Evolutionary conservation across 2,113 vertebrate genomes (phyloP), one percentile per base, ranked within the genome.

Genomic region (Eupsittula cactorum): DNA sequence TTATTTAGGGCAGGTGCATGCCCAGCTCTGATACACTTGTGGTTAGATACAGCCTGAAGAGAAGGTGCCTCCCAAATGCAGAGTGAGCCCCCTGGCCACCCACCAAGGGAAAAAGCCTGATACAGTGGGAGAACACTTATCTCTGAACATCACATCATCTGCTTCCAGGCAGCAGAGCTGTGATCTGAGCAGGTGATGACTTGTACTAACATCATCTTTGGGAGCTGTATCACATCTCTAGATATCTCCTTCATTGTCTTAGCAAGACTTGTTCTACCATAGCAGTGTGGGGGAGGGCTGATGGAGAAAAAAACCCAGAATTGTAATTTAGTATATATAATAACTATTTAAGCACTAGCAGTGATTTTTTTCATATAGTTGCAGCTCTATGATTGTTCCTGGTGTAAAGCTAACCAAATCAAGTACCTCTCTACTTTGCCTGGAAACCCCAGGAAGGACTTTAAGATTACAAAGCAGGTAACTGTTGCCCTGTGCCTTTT

Each of bases 121-220:
- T 93, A 46, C 53, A 90, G 71, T 67, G 14, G 27, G 29, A 82
- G 79, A 84, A 89, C 33, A 33, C 3, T 29, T 94, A 82, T 92
- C 82, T 96, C 59, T 67, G 63, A 74, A 44, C 53, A 77, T 90
- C 86, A 13, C 31, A 19, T 60, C 59, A 86, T 95, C 79, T 6
- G 68, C 94, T 96, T 77, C 82, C 49, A 86, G 88, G 88, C 75
- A 90, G 85, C 67, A 88, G 75, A 76, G 65, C 39, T 9, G 88
- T 52, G 62, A 79, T 88, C 70, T 85, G 41, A 95, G 75, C 90
- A 88, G 82, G 79, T 69, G 82, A 59, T 90, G 79, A 82, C 86
- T 88, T 0, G 0, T 57, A 53, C n/a, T 39, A n/a, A 64, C 37
- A 39, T 65, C 85, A 64, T 52, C 49, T 85, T 50, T 86, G 53